Evolutionary conservation across 2,888 invertebrate genomes (phyloP), one percentile per base, ranked within the genome.

Genomic region (Artemia sp.): DNA sequence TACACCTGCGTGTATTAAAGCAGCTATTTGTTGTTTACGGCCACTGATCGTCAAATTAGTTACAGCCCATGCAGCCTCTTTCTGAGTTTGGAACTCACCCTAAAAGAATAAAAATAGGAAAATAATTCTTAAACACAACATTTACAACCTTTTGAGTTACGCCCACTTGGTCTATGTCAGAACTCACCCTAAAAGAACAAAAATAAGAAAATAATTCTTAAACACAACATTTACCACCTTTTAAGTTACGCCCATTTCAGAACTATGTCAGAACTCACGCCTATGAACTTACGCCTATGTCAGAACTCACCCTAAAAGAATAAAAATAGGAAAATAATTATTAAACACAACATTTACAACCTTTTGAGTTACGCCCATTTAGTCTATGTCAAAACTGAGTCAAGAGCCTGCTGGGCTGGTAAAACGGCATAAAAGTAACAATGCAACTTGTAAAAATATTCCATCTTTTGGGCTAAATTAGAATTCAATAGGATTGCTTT

Each of bases 1-100:
- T 51, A 96, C 96, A 24, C 93, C 92, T 76, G 89, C 87, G 75
- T 86, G 83, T 74, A 97, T 91, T 76, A 97, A 84, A 74, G 87
- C 85, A 24, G 88, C 86, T 14, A 92, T 90, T 80, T 98, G 98
- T 72, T 93, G 90, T 77, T 88, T 87, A 75, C 89, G 90, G 53
- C 98, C 98, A 75, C 94, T 94, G 77, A 98, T 95, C 75, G 97
- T 97, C 74, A 98, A 84, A 83, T 99, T 99, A 78, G 93, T 94
- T 72, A 98, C 93, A 10, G 97, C 97, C 98, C 98, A 99, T 0
- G 97, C 97, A 0, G 98, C 98, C 81, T 99, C 98, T 79, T 97
- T 97, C 80, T 97, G 95, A n/a, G 96, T 97, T 82, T 95, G 94
- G 83, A 97, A 97, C 81, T 97, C 97, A 71, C 85, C 85, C 83